Evolutionary conservation across 2,888 invertebrate species (phyloP).

Genomic region (Drosophila maculinotata): DNA sequence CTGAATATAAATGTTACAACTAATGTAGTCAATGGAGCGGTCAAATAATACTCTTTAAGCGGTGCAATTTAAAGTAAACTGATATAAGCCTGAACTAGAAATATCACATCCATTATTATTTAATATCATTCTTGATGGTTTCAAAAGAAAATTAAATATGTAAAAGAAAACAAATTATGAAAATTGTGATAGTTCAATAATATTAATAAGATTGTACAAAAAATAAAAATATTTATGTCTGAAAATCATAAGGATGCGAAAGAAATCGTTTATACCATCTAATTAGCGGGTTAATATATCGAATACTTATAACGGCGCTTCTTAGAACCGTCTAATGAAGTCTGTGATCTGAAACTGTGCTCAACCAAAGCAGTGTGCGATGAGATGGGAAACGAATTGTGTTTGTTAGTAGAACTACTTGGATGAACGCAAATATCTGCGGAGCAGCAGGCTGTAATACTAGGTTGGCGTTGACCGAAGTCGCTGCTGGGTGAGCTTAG

Average conservation of each 20-base stretch:
- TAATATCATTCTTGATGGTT: no score
- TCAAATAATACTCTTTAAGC: background rate
- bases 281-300: conserved; percentile 65
- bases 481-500: conserved; percentile 33
- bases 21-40: background rate
- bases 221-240: background rate
- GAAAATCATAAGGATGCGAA: background rate
- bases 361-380: conserved; percentile 76
- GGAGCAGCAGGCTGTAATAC: conserved; percentile 64
- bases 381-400: conserved; percentile 38
- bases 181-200: background rate
- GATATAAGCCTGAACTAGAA: no score
- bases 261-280: background rate
- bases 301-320: conserved; percentile 83
- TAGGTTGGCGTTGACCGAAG: conserved; percentile 53
- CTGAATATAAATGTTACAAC: conserved; percentile 8
- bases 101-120: no score
- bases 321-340: conserved; percentile 38
- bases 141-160: background rate
- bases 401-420: conserved; percentile 69
- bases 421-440: conserved; percentile 57
- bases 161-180: background rate
- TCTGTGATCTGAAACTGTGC: conserved; percentile 57
- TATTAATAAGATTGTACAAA: conserved; percentile 5
- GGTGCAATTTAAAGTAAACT: background rate